These are phyloP conservation scores for Amphiprion percula DNA, from an alignment of 2,113 vertebrate species.

Conservation along the genomic window DNA sequence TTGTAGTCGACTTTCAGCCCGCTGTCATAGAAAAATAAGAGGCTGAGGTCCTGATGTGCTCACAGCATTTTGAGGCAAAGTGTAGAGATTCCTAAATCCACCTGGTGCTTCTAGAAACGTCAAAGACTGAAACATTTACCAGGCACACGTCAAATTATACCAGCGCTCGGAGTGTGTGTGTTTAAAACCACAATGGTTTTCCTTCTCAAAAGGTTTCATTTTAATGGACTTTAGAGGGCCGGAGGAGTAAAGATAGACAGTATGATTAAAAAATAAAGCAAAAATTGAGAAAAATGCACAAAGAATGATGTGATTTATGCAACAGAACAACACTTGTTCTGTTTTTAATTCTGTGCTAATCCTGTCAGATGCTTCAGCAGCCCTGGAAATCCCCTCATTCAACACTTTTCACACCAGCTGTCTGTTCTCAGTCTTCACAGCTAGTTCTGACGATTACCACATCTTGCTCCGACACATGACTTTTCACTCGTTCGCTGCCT, in stretches of 20 bases:
- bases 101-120: slow-evolving; percentile 8
- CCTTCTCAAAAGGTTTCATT: background rate
- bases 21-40: slow-evolving; percentile 37
- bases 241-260: background rate
- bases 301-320: background rate
- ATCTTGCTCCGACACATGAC: background rate
- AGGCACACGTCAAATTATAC: slow-evolving; percentile 26
- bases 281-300: background rate
- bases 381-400: too few species aligned
- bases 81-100: slow-evolving; percentile 2
- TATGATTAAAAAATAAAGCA: too few species aligned
- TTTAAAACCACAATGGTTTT: background rate
- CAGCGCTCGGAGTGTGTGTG: background rate
- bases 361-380: too few species aligned
- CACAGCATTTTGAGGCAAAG: slow-evolving; percentile 36
- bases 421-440: background rate
- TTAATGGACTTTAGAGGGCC: background rate
- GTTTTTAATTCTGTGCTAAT: background rate
- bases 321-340: too few species aligned
- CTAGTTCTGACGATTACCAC: background rate
- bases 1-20: slow-evolving; percentile 27
- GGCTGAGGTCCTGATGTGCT: slow-evolving; percentile 22
- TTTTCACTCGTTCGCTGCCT: background rate
- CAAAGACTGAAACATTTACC: slow-evolving; percentile 20
- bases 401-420: too few species aligned